Base-by-base conservation (phyloP, 2,888 invertebrate genomes). In the Diloba caeruleocephala region DNA sequence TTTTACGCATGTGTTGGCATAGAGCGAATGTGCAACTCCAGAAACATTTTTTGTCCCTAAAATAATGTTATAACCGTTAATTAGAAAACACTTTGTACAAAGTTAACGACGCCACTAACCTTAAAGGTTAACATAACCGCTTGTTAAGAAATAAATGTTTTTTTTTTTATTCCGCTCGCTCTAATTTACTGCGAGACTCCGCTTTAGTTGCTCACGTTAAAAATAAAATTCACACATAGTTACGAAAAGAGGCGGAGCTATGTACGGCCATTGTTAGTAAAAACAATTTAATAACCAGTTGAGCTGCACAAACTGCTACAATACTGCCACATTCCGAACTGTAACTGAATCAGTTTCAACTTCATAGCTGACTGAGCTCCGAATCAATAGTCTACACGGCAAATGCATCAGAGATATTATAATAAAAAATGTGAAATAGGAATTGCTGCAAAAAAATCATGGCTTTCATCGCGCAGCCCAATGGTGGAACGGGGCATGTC, bases 401-500 rank as follows among this genome's bases (percentile, higher is more conserved):
- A 74, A 85, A 85, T 81, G 76, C 66, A 64, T 66, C 59, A 61
- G 48, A 63, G 52, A 61, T 49, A 60, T 65, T 39, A 46, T 60
- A 52, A 59, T 60, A 61, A 67, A 60, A 67, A 71, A 66, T 34
- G 13, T 52, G 43, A 71, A 62, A 73, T 32, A 73, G 67, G 71
- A 77, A 80, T 75, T 69, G 74, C 75, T 74, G 59, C 70, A 56
- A 78, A 82, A 81, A 82, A 78, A 71, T 75, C 69, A 71, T 78
- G 44, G 64, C 78, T 80, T 80, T 81, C 75, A 78, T 78, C 74
- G 54, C 55, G 64, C 66, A 73, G 72, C 63, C 69, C 75, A 71
- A 78, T 82, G 82, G 81, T 71, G 67, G 79, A 88, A 83, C 85
- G 84, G 82, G 84, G 79, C 83, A 85, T 85, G 86, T 89, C 85